Base-by-base conservation (phyloP, 1,140 invertebrate genomes). In the Lineus longissimus region DNA sequence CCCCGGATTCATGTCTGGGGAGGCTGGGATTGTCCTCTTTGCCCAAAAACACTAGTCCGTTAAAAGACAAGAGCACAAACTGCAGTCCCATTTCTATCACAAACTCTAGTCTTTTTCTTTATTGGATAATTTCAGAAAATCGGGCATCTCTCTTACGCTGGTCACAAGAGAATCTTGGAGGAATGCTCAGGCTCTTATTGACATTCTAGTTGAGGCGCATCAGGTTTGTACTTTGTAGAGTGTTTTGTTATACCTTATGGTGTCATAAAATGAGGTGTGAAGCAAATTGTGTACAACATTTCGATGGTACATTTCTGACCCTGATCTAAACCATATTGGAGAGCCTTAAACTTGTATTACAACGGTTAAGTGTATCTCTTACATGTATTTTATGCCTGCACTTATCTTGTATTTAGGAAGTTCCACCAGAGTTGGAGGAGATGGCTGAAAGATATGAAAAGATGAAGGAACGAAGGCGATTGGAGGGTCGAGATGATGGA, bases 391-490 rank as follows among this genome's bases (percentile, higher is more conserved):
- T 13, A 58, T 31, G 7, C 6, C 31, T 30, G 31, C 56, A 17
- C 2, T 30, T 17, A 27, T 30, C 29, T 62, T 15, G 15, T 13
- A 30, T 43, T 23, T 54, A 75, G 84, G 77, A 87, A 76, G 85
- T 94, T 31, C 91, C 91, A 7, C 79, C 86, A n/a, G 87, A 70
- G 19, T 59, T 77, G 31, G 9, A 68, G 6, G 63, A 68, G 7
- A 77, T 77, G 76, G 72, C 76, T 11, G 66, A 72, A 27, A 65
- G 73, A 43, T 77, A 64, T 60, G 27, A 63, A 54, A 40, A 56
- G 0, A 62, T 65, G 17, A 33, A 63, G 47, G 63, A 65, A 41
- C 25, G 64, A 15, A 60, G 60, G 29, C 58, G 30, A 25, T 60
- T 60, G 1, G 66, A 68, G 19, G 62, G 66, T n/a, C 61, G 61